phyloP scores from a whole-genome alignment of 1,140 invertebrate species.

The Neodiprion pinetum region DNA sequence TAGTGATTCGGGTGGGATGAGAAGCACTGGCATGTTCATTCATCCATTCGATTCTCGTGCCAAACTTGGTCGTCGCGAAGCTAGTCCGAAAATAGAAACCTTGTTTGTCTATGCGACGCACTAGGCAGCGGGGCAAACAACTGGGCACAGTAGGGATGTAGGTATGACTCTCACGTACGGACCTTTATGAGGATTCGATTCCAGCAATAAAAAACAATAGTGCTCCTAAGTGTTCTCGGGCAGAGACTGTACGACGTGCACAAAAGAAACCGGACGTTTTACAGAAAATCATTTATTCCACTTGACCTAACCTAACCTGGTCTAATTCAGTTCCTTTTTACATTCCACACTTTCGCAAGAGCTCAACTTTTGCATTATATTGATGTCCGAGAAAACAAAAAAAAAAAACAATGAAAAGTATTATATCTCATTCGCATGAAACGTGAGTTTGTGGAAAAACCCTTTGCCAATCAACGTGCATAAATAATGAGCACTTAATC shows the following conservation, averaged over 20 bases:
- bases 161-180: conserved; percentile 6
- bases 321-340: background rate
- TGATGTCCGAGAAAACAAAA: too few species aligned
- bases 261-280: background rate
- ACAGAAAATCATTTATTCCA: background rate
- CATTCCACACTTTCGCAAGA: too few species aligned
- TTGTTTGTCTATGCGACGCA: conserved; percentile 5
- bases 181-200: conserved; percentile 7
- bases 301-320: background rate
- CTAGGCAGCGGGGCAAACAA: background rate
- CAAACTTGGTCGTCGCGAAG: background rate
- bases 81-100: background rate
- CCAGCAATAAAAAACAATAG: conserved; percentile 5
- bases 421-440: too few species aligned
- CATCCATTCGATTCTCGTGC: background rate
- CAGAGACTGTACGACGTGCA: background rate
- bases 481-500: background rate
- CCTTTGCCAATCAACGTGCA: background rate
- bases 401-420: too few species aligned
- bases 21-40: background rate
- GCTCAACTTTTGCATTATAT: too few species aligned
- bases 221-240: background rate
- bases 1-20: background rate
- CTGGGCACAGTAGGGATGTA: background rate
- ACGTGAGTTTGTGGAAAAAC: background rate